phyloP scores from a whole-genome alignment of 1,140 invertebrate species.

The Drosophila hydei region DNA sequence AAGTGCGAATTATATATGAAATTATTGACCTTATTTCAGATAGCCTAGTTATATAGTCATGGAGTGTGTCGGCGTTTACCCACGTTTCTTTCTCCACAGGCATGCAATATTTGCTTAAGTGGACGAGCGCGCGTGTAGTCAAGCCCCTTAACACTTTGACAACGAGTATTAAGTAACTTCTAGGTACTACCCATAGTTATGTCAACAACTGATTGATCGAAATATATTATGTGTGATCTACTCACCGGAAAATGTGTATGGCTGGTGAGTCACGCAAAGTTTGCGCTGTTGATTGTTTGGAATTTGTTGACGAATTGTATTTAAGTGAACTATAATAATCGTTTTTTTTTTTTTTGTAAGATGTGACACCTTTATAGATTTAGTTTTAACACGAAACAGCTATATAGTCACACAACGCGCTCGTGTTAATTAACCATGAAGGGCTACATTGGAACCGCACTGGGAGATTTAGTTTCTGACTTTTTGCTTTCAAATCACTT shows the following conservation, averaged over 20 bases:
- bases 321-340: constrained; percentile 19
- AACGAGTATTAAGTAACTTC: not conserved
- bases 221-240: constrained; percentile 24
- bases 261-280: constrained; percentile 62
- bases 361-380: constrained; percentile 39
- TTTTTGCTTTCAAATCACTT: constrained; percentile 1
- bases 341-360: constrained; percentile 32
- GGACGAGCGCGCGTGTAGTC: constrained; percentile 14
- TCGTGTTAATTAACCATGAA: constrained; percentile 77
- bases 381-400: constrained; percentile 69
- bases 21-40: constrained; percentile 39
- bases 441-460: constrained; percentile 78
- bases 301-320: constrained; percentile 36
- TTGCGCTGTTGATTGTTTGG: constrained; percentile 32
- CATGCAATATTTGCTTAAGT: constrained; percentile 10
- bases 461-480: constrained; percentile 27
- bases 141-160: constrained; percentile 6
- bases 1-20: constrained; percentile 27
- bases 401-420: constrained; percentile 76
- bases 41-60: not conserved
- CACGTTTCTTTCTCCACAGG: not conserved
- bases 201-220: not conserved
- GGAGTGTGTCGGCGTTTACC: constrained; percentile 7
- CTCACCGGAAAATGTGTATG: constrained; percentile 73
- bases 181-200: not conserved